These are phyloP conservation scores for Loxodonta africana DNA, from an alignment of 2,113 vertebrate genomes.

Conservation along the genomic window DNA sequence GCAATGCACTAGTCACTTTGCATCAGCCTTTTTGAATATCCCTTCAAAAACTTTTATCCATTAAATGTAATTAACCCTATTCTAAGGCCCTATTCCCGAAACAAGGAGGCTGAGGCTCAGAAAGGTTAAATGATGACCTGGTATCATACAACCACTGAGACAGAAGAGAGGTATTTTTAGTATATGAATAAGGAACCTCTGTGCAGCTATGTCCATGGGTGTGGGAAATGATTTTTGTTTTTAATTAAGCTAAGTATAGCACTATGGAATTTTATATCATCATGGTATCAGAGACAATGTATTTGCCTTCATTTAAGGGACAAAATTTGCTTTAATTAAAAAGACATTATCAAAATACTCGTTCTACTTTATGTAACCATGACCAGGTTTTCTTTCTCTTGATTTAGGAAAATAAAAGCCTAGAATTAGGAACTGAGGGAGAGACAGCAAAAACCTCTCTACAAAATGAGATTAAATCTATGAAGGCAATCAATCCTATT, in stretches of 20 bases:
- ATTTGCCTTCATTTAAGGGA: constrained; percentile 7
- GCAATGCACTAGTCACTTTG: neutral
- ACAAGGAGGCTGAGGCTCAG: neutral
- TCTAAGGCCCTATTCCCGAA: neutral
- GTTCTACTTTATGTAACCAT: neutral
- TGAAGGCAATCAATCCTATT: neutral
- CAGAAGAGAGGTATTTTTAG: neutral
- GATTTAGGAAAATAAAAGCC: constrained; percentile 19
- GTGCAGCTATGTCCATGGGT: neutral
- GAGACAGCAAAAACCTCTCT: neutral
- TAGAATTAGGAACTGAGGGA: neutral
- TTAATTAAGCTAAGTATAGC: neutral
- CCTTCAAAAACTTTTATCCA: neutral
- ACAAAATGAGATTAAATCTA: neutral
- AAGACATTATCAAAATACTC: neutral
- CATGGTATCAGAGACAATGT: constrained; percentile 32
- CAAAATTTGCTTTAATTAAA: constrained; percentile 40
- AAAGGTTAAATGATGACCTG: neutral
- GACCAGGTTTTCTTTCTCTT: constrained; percentile 13
- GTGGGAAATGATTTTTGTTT: neutral
- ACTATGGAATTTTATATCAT: neutral
- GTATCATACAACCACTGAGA: neutral
- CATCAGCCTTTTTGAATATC: neutral
- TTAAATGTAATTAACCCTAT: neutral
- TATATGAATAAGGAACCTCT: neutral